Conservation (phyloP, 2,797 vertebrate species). For the Sylvia borin region DNA sequence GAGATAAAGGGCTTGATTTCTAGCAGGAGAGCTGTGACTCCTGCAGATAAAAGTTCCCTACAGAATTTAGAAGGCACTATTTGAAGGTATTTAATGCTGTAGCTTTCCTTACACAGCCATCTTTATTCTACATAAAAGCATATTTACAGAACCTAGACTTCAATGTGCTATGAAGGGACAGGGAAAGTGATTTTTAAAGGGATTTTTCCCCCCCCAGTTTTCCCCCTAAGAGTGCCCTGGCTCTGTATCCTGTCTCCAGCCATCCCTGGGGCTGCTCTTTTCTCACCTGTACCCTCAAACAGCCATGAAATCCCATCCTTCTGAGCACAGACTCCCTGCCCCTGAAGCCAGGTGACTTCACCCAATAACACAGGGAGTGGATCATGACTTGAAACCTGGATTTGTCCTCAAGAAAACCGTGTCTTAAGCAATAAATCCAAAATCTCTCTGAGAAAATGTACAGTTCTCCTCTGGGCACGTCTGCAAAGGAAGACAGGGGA, state of each 20-base stretch:
- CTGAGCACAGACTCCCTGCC: neutral
- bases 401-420: neutral
- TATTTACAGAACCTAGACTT: constrained; percentile 24
- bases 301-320: neutral
- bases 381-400: neutral
- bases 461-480: neutral
- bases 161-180: neutral
- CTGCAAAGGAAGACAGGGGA: neutral
- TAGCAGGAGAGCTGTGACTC: constrained; percentile 35
- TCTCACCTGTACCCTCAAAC: neutral
- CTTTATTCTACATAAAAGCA: constrained; percentile 32
- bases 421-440: neutral
- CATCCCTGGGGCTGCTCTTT: neutral
- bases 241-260: neutral
- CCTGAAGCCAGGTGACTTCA: neutral
- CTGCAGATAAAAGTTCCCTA: constrained; percentile 46
- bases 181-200: neutral
- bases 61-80: constrained; percentile 4
- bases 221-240: neutral
- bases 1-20: constrained; percentile 41
- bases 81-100: constrained; percentile 21
- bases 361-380: neutral
- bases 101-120: constrained; percentile 14
- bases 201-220: neutral
- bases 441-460: neutral